These are phyloP conservation scores for Arctocebus calabarensis DNA, from an alignment of 2,797 vertebrate species.

Conservation along the genomic window DNA sequence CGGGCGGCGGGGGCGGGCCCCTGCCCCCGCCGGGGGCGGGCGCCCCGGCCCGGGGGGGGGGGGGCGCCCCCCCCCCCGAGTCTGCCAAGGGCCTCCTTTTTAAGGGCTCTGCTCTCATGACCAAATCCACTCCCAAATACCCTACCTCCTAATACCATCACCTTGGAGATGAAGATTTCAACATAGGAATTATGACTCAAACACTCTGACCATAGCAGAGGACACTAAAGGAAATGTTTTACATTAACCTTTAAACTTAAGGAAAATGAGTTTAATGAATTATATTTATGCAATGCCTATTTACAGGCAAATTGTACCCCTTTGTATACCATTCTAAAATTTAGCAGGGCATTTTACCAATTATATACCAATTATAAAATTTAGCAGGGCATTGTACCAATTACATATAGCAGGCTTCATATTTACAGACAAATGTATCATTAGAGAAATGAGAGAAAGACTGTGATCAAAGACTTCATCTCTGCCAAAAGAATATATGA, in stretches of 20 bases:
- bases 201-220: background rate
- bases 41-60: too few species aligned
- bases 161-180: background rate
- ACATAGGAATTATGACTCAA: background rate
- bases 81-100: background rate
- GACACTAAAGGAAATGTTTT: background rate
- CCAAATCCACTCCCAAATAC: background rate
- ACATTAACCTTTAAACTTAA: background rate
- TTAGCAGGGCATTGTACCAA: background rate
- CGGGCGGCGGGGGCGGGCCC: too few species aligned
- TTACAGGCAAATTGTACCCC: background rate
- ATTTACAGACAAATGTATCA: slow-evolving; percentile 10
- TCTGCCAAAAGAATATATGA: background rate
- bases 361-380: slow-evolving; percentile 34
- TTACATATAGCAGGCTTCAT: background rate
- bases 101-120: background rate
- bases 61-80: too few species aligned
- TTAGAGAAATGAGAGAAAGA: slow-evolving; percentile 14
- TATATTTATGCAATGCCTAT: background rate
- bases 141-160: background rate
- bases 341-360: slow-evolving; percentile 2
- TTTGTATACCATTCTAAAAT: slow-evolving; percentile 32
- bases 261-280: slow-evolving; percentile 32
- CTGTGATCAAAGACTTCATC: background rate
- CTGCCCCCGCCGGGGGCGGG: too few species aligned